These are phyloP conservation scores for Sorex maritimensis DNA, from an alignment of 2,797 vertebrate species.

Conservation along the genomic window DNA sequence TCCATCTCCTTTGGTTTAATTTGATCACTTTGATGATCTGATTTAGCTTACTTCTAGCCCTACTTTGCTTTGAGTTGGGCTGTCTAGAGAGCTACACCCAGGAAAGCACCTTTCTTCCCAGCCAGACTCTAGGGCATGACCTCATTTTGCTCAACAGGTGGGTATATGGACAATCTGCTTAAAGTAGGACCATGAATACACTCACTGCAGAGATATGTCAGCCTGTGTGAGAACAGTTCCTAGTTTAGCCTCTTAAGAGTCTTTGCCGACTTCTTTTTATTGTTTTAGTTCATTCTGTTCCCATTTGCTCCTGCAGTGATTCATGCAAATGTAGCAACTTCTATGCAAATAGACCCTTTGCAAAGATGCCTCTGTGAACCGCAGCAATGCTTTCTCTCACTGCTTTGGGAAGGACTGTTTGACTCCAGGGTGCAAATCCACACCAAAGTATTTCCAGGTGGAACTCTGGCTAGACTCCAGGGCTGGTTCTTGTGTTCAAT, in stretches of 20 bases:
- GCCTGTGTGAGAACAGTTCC: not conserved
- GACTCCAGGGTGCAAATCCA: slow-evolving; percentile 26
- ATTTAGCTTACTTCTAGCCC: not conserved
- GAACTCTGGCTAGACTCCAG: slow-evolving; percentile 29
- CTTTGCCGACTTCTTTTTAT: slow-evolving; percentile 42
- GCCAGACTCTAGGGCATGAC: not conserved
- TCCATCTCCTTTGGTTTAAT: not conserved
- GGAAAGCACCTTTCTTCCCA: not conserved
- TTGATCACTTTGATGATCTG: not conserved
- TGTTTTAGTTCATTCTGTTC: slow-evolving; percentile 60
- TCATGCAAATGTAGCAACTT: slow-evolving; percentile 72
- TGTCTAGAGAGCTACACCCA: not conserved
- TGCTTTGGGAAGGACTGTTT: slow-evolving; percentile 36
- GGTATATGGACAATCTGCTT: not conserved
- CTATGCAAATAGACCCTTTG: slow-evolving; percentile 61
- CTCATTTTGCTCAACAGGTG: not conserved
- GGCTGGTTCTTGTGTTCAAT: not conserved
- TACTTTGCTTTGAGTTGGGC: not conserved
- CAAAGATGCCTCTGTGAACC: slow-evolving; percentile 51
- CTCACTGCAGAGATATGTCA: not conserved
- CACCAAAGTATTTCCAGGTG: slow-evolving; percentile 21
- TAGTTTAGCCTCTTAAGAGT: slow-evolving; percentile 58
- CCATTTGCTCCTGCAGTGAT: slow-evolving; percentile 68
- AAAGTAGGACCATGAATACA: not conserved
- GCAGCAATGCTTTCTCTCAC: not conserved